Percentiles rank a stretch among this genome's conserved stretches.
Conservation (phyloP, 1,140 invertebrate genomes). For the Yoshiicerus persimilis region DNA sequence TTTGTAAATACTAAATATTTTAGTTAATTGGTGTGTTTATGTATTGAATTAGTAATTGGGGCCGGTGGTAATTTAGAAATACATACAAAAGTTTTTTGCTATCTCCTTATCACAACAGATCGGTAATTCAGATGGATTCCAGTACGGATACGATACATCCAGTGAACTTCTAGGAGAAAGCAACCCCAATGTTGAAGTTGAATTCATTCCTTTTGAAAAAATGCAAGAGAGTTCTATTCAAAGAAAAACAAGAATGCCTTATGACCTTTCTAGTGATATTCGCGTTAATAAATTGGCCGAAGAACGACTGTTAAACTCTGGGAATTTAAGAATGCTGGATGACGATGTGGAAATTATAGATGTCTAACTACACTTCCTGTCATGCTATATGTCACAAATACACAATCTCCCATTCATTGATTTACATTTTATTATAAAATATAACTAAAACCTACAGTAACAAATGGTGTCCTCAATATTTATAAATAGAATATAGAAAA, state of each 20-base stretch:
- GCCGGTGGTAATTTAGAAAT: background rate
- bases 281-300: background rate
- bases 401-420: background rate
- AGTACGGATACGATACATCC: background rate
- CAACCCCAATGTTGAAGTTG: background rate
- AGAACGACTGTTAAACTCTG: background rate
- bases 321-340: background rate
- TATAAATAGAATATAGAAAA: no score
- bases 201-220: background rate
- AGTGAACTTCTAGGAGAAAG: background rate
- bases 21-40: background rate
- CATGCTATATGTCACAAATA: background rate
- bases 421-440: background rate
- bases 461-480: background rate
- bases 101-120: background rate
- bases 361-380: background rate
- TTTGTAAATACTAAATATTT: background rate
- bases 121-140: background rate
- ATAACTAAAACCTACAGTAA: background rate
- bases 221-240: background rate
- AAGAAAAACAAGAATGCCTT: background rate
- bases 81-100: background rate
- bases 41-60: background rate
- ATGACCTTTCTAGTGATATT: background rate
- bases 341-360: background rate